Evolutionary conservation across 1,140 invertebrate species (phyloP).

Genomic region (Plectrocnemia conspersa): DNA sequence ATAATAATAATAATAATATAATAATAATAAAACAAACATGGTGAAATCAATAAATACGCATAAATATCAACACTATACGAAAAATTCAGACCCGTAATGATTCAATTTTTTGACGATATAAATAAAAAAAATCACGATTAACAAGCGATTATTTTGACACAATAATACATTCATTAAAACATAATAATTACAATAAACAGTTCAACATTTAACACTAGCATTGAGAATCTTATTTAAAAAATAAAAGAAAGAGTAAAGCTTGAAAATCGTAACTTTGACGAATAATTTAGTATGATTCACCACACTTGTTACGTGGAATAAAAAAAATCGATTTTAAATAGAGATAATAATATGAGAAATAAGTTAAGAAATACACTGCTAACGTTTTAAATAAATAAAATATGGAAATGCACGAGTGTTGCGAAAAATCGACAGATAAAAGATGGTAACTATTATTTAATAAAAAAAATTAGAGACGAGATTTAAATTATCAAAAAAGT

Average conservation of each 20-base stretch:
- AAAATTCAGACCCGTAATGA: conserved; percentile 17
- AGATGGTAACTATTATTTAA: conserved; percentile 21
- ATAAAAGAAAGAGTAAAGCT: too few species aligned
- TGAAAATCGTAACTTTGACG: not conserved
- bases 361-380: conserved; percentile 1
- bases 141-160: too few species aligned
- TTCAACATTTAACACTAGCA: too few species aligned
- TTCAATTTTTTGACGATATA: too few species aligned
- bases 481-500: too few species aligned
- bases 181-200: too few species aligned
- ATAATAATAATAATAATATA: conserved; percentile 11
- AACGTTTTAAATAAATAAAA: not conserved
- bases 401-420: not conserved
- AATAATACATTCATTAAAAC: too few species aligned
- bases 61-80: not conserved
- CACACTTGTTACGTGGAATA: conserved; percentile 13
- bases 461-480: too few species aligned
- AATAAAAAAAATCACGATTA: too few species aligned
- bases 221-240: too few species aligned
- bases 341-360: conserved; percentile 4
- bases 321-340: conserved; percentile 4
- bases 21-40: conserved; percentile 18
- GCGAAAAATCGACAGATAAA: not conserved
- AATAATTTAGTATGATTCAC: conserved; percentile 15
- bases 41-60: conserved; percentile 16